Base-by-base conservation (phyloP, 2,888 invertebrate genomes). In the Drosophila heteroneura region DNA sequence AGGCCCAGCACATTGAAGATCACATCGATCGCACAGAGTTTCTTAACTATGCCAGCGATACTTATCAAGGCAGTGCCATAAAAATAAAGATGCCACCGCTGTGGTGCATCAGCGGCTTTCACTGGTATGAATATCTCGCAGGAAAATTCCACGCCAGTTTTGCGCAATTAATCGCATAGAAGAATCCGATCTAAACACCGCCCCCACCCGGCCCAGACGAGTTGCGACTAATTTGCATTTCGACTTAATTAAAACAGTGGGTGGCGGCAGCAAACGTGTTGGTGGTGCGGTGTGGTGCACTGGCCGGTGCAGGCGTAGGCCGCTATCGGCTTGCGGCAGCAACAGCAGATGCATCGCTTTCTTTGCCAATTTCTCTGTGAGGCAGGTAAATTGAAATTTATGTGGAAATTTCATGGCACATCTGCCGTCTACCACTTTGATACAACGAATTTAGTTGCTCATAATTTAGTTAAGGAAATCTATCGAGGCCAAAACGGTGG, bases 201-300 rank as follows among this genome's bases (percentile, higher is more conserved):
- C 81, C 84, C 75, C 81, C 70, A 64, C 47, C 73, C 22, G 35
- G 28, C 41, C 53, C 74, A 61, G 58, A 68, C 83, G 37, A 53
- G 65, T 62, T 84, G 74, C 66, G 60, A 47, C 79, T 85, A 79
- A 85, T 85, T 85, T 85, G 85, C 85, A 85, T 85, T 76, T 89
- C 81, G 79, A 83, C 89, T 90, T 85, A 85, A 85, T 85, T 85
- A 85, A 85, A 90, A 90, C 90, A 83, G 85, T 87, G 86, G 89
- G 86, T 88, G 83, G 85, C 54, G 44, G 37, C 41, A 54, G 57
- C 73, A 62, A 60, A 52, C 53, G 47, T 69, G 64, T 30, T 28
- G 56, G 53, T 61, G 74, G 57, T 74, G 44, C 52, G 26, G 49
- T 32, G 37, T 57, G 63, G 44, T 62, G 59, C 59, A 26, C 30